Evolutionary conservation across 1,140 invertebrate species (phyloP).

Genomic region (Drosophila ironensis): DNA sequence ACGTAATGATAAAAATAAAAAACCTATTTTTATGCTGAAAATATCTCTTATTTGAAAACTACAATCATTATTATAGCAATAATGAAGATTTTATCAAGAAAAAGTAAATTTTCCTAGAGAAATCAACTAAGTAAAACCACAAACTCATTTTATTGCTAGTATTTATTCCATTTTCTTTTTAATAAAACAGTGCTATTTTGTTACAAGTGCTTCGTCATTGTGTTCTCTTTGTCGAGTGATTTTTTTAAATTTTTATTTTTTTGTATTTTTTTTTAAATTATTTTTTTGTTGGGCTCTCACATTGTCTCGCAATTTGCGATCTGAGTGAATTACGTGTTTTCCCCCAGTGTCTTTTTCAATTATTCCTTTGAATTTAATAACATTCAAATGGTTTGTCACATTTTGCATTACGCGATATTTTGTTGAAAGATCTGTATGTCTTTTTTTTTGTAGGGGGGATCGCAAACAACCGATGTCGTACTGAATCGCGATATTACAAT

Average conservation of each 20-base stretch:
- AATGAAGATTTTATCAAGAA: no score
- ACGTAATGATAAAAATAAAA: no score
- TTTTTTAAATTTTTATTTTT: slow-evolving; percentile 30
- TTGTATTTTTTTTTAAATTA: no score
- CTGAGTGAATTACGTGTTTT: slow-evolving; percentile 21
- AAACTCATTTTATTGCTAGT: slow-evolving; percentile 58
- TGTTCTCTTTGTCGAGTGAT: slow-evolving; percentile 41
- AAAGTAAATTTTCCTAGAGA: no score
- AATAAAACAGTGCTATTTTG: slow-evolving; percentile 80
- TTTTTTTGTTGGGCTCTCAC: slow-evolving; percentile 12
- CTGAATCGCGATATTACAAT: slow-evolving; percentile 35
- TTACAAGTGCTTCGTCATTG: slow-evolving; percentile 75
- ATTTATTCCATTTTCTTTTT: slow-evolving; percentile 74
- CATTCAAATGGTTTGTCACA: slow-evolving; percentile 4
- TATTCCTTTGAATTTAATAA: slow-evolving; percentile 22
- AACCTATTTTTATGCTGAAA: no score
- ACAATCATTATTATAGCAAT: no score
- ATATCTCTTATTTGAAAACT: no score
- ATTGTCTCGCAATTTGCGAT: slow-evolving; percentile 12
- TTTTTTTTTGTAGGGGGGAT: slow-evolving; percentile 39
- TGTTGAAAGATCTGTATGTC: slow-evolving; percentile 53
- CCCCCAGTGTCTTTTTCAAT: slow-evolving; percentile 37
- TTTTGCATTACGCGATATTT: slow-evolving; percentile 56
- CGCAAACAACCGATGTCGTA: slow-evolving; percentile 66
- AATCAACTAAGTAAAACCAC: no score